These are phyloP conservation scores for Drosophila fuyamai DNA, from an alignment of 1,140 invertebrate species.

Conservation along the genomic window DNA sequence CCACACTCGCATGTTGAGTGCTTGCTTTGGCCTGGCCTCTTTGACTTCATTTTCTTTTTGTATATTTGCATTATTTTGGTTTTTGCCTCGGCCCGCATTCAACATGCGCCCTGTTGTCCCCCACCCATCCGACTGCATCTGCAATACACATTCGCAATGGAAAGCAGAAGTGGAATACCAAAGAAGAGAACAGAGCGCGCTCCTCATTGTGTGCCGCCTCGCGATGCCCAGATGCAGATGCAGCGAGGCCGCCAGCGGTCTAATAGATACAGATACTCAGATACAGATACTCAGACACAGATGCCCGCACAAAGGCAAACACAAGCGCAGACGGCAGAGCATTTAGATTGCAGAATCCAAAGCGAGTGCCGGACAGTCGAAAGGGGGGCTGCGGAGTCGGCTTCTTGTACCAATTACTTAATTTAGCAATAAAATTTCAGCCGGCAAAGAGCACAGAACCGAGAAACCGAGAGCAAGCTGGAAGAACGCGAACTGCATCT, in stretches of 20 bases:
- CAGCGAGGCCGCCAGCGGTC: conserved; percentile 26
- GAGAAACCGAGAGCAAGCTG: conserved; percentile 3
- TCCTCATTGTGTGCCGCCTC: conserved; percentile 47
- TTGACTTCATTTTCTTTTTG: conserved; percentile 29
- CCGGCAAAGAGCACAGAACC: conserved; percentile 37
- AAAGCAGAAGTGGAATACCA: conserved; percentile 57
- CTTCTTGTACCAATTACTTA: conserved; percentile 75
- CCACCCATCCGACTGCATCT: conserved; percentile 26
- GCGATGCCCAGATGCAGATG: conserved; percentile 51
- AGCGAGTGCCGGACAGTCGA: conserved; percentile 15
- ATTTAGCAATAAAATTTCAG: conserved; percentile 76
- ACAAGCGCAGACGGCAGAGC: conserved; percentile 32
- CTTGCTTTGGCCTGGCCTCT: conserved; percentile 25
- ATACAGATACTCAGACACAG: conserved; percentile 26
- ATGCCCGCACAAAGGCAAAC: conserved; percentile 52
- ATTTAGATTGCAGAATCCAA: conserved; percentile 67
- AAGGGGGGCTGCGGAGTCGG: conserved; percentile 8
- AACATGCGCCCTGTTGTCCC: conserved; percentile 21
- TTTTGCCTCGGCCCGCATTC: conserved; percentile 27
- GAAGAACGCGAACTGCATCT: conserved; percentile 40
- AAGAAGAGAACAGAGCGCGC: conserved; percentile 49
- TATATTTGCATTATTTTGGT: conserved; percentile 43
- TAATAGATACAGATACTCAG: conserved; percentile 59
- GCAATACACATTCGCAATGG: conserved; percentile 71
- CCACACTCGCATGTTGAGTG: conserved; percentile 5